Evolutionary conservation across 2,888 invertebrate species (phyloP).

Genomic region (Amiota minor): DNA sequence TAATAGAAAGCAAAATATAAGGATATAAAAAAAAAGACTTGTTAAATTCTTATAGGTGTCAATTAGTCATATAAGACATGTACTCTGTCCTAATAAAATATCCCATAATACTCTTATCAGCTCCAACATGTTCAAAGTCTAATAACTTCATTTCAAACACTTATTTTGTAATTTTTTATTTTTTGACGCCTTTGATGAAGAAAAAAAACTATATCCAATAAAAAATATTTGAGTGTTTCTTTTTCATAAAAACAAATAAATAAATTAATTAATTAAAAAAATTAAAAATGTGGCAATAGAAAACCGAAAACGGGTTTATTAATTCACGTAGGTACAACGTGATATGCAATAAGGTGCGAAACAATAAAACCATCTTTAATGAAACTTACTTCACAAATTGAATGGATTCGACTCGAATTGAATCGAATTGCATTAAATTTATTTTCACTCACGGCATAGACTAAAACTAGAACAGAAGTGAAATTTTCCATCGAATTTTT

Average conservation of each 20-base stretch:
- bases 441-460: conserved; percentile 54
- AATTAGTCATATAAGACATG: no score
- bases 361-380: background rate
- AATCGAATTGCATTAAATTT: conserved; percentile 37
- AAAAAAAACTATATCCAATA: background rate
- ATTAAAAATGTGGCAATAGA: background rate
- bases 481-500: conserved; percentile 54
- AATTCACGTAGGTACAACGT: background rate
- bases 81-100: no score
- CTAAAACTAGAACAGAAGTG: conserved; percentile 71
- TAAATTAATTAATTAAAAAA: background rate
- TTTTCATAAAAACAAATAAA: background rate
- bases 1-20: background rate
- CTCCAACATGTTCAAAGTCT: no score
- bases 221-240: no score
- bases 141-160: no score
- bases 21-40: background rate
- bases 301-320: background rate
- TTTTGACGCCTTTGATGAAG: background rate
- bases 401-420: no score
- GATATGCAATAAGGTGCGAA: no score
- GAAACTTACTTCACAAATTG: background rate
- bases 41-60: background rate
- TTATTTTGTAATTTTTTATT: no score
- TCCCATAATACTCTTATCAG: no score